phyloP scores from a whole-genome alignment of 2,113 vertebrate species.

The Rynchops niger region DNA sequence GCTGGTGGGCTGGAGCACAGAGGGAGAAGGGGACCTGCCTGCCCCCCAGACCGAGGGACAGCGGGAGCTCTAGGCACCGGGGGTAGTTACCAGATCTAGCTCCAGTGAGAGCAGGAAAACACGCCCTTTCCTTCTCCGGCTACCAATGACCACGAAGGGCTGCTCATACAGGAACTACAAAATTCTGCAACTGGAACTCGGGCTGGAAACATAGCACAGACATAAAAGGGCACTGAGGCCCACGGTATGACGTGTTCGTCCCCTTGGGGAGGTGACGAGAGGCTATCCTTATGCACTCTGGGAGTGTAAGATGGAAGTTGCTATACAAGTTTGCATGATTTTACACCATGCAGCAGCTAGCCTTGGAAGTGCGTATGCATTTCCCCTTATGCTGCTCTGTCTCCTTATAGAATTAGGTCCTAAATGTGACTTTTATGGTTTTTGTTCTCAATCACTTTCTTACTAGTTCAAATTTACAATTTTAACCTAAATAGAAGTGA shows the following conservation, averaged over 20 bases:
- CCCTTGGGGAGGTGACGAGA: background rate
- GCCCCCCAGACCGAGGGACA: fast-evolving
- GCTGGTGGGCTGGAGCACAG: background rate
- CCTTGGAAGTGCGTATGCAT: background rate
- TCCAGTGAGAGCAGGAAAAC: background rate
- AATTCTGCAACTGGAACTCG: background rate
- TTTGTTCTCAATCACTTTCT: constrained; percentile 32
- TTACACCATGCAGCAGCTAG: background rate
- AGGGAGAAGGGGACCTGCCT: background rate
- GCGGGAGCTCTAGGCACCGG: background rate
- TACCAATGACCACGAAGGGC: background rate
- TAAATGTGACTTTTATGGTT: background rate
- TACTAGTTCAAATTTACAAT: background rate
- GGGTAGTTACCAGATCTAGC: background rate
- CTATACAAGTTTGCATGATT: background rate
- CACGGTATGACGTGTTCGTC: fast-evolving
- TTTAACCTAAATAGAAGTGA: constrained; percentile 21
- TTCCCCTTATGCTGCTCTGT: background rate
- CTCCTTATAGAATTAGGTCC: background rate
- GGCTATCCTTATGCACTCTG: background rate
- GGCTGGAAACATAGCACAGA: background rate
- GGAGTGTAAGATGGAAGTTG: background rate
- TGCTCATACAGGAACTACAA: background rate
- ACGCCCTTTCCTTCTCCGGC: background rate
- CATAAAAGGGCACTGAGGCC: background rate